phyloP scores from a whole-genome alignment of 2,888 invertebrate genomes.

The Rhagonycha fulva region DNA sequence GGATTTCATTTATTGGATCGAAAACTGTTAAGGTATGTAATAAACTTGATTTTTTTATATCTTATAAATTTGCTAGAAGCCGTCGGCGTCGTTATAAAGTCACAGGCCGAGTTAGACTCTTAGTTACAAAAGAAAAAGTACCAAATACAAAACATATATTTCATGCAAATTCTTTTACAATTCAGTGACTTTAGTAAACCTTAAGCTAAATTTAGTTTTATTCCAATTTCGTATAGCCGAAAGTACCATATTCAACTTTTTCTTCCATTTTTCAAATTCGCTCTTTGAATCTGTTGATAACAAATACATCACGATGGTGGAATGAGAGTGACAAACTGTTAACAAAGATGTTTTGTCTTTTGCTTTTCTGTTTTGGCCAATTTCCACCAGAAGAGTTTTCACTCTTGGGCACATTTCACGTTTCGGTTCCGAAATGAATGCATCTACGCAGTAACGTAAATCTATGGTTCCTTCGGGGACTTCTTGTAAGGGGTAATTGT shows the following conservation, averaged over 20 bases:
- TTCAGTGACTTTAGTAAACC: not conserved
- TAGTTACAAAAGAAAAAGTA: no score
- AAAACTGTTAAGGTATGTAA: not conserved
- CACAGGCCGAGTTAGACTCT: no score
- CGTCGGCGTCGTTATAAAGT: no score
- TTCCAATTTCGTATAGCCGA: conserved; percentile 55
- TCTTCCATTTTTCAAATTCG: conserved; percentile 57
- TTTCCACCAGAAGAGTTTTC: conserved; percentile 53
- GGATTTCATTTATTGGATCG: not conserved
- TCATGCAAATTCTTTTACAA: not conserved
- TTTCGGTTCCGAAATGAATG: conserved; percentile 48
- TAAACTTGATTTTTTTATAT: no score
- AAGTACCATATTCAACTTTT: conserved; percentile 54
- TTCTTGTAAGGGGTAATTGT: conserved; percentile 57
- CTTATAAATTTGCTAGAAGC: no score
- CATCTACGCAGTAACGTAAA: conserved; percentile 49
- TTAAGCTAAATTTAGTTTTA: not conserved
- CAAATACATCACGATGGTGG: conserved; percentile 43
- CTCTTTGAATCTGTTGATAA: conserved; percentile 56
- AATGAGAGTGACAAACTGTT: conserved; percentile 1
- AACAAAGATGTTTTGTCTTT: conserved; percentile 6
- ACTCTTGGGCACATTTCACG: conserved; percentile 58
- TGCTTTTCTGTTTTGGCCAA: conserved; percentile 29
- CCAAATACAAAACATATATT: no score
- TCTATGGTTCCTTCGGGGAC: conserved; percentile 48